A percentile compares a stretch with the other conserved stretches of the same genome.
Conservation (phyloP, 2,797 vertebrate genomes). For the Pseudochirops corinnae region DNA sequence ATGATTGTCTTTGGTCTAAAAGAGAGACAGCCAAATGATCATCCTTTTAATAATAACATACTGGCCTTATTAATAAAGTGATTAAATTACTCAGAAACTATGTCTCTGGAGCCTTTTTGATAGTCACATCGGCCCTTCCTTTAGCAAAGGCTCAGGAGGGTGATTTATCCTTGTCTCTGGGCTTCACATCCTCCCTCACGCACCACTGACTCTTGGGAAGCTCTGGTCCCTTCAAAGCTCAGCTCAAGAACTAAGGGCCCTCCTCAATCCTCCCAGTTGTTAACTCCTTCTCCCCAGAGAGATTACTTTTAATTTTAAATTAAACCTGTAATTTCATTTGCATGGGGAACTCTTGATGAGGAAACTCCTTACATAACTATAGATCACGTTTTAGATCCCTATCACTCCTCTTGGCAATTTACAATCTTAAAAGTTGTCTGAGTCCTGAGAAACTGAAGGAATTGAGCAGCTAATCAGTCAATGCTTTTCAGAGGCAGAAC, state of each 20-base stretch:
- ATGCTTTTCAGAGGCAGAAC: neutral
- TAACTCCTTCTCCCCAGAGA: neutral
- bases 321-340: neutral
- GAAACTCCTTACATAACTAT: neutral
- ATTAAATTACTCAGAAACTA: neutral
- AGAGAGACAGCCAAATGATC: neutral
- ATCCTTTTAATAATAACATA: neutral
- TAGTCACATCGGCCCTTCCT: neutral
- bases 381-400: neutral
- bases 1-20: neutral
- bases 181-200: neutral
- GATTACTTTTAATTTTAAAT: neutral
- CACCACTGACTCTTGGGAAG: neutral
- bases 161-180: neutral
- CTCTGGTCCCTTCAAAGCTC: neutral
- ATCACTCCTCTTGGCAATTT: neutral
- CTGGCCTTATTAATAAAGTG: neutral
- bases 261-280: neutral
- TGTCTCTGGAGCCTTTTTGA: neutral
- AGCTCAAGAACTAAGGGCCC: neutral
- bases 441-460: neutral
- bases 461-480: neutral
- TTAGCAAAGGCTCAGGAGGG: neutral
- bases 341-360: neutral
- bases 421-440: neutral